Base-by-base conservation (phyloP, 53 echinoderm and acorn worm genomes). In the Holothuria leucospilota region DNA sequence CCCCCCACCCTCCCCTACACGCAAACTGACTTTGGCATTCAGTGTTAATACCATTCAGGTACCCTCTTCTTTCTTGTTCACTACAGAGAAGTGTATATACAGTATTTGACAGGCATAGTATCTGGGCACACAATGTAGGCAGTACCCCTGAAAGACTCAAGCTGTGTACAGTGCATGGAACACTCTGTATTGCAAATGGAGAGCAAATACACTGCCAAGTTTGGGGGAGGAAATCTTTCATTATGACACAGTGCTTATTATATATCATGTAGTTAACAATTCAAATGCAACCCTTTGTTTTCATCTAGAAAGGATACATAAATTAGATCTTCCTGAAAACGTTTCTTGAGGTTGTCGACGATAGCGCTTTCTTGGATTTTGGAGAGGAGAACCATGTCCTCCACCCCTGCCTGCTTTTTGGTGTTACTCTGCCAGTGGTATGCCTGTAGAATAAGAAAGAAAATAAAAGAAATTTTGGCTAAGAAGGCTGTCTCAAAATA, bases 351-450 rank as follows among this genome's bases (percentile, higher is more conserved):
- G 85, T 98, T 98, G 39, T 98, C 99, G 1, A 95, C 89, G 68
- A 98, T 98, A 71, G 95, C 92, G 41, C 87, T 81, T 82, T 98
- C 99, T 64, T 95, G 95, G 29, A 95, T 95, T 86, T 98, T 95
- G 82, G 93, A 90, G 77, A 98, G 93, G 23, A 98, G 89, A 42
- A 95, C 95, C 99, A 98, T 98, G 78, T 98, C 99, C 87, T 98
- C 99, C 75, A 98, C 99, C 4, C 99, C 99, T 24, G 93, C 93
- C 91, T 95, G 95, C 70, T 96, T 96, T 87, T 95, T 93, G 13
- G 88, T 89, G 61, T 92, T 78, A 58, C 99, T 98, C 92, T 98
- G 99, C 99, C 99, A 98, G 69, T 90, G 91, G 84, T 90, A 90
- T 14, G 91, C 91, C 91, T 90, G 62, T 0, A 42, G 26, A 20